phyloP scores from a whole-genome alignment of 2,888 invertebrate species.

The Phyllotreta cruciferae region DNA sequence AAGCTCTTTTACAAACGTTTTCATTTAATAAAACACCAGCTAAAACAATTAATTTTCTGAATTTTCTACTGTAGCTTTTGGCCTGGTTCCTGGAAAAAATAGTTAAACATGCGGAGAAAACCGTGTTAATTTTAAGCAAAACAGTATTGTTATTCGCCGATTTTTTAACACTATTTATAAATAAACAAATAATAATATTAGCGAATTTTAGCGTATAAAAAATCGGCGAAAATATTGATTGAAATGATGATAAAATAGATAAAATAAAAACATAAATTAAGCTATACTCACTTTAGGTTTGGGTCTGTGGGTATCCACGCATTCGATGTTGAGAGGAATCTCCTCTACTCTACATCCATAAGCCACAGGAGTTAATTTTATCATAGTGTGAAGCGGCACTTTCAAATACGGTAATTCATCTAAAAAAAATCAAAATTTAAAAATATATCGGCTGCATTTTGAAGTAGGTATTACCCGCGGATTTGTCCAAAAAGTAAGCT shows the following conservation, averaged over 20 bases:
- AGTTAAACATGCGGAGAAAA: slow-evolving; percentile 43
- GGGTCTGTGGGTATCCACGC: slow-evolving; percentile 95
- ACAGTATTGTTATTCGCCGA: neutral
- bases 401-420: slow-evolving; percentile 89
- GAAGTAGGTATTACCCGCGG: slow-evolving; percentile 70
- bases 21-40: neutral
- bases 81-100: slow-evolving; percentile 58
- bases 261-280: slow-evolving; percentile 1
- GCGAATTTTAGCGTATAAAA: slow-evolving; percentile 1
- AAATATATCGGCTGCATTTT: neutral
- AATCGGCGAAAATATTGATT: neutral
- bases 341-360: slow-evolving; percentile 98
- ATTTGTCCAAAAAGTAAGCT: slow-evolving; percentile 97
- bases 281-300: slow-evolving; percentile 77
- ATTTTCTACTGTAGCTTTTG: slow-evolving; percentile 41
- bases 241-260: slow-evolving; percentile 2
- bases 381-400: slow-evolving; percentile 93
- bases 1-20: neutral
- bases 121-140: slow-evolving; percentile 23
- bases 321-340: slow-evolving; percentile 88
- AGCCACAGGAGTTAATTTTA: slow-evolving; percentile 96
- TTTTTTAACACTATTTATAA: slow-evolving; percentile 5
- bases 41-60: slow-evolving; percentile 15
- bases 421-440: slow-evolving; percentile 53
- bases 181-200: too few relatives aligned